These are phyloP conservation scores for Channa striata DNA, from an alignment of 2,797 vertebrate species.

Conservation along the genomic window DNA sequence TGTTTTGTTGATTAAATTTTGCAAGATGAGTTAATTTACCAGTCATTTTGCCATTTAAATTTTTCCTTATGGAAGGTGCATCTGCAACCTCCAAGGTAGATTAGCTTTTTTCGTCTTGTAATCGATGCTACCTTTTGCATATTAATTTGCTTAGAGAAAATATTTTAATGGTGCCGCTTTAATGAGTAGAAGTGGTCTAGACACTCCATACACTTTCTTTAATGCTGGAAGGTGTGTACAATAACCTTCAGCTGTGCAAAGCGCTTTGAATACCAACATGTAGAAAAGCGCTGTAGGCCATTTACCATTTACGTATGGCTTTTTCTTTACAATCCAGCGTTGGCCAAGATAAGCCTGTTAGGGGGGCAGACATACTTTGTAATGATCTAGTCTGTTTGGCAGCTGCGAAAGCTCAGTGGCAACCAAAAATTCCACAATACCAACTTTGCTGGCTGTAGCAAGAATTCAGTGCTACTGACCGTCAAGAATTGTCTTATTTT, in stretches of 20 bases:
- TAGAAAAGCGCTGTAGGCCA: no score
- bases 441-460: background rate
- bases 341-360: constrained; percentile 7
- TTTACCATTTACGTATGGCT: no score
- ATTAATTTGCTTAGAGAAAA: background rate
- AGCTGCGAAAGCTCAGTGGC: constrained; percentile 2
- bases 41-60: background rate
- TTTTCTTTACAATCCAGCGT: background rate
- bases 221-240: no score
- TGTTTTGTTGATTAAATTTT: no score
- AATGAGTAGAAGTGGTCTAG: background rate
- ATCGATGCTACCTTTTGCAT: background rate
- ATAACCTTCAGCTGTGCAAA: background rate
- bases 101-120: background rate
- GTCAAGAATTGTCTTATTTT: background rate
- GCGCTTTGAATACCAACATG: no score
- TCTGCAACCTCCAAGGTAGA: background rate
- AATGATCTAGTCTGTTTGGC: background rate
- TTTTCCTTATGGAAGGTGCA: background rate
- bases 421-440: background rate
- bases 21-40: background rate
- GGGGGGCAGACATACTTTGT: background rate
- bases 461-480: background rate
- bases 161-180: background rate
- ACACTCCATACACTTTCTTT: no score